phyloP scores from a whole-genome alignment of 2,113 vertebrate genomes.

The Aegotheles bennettii region DNA sequence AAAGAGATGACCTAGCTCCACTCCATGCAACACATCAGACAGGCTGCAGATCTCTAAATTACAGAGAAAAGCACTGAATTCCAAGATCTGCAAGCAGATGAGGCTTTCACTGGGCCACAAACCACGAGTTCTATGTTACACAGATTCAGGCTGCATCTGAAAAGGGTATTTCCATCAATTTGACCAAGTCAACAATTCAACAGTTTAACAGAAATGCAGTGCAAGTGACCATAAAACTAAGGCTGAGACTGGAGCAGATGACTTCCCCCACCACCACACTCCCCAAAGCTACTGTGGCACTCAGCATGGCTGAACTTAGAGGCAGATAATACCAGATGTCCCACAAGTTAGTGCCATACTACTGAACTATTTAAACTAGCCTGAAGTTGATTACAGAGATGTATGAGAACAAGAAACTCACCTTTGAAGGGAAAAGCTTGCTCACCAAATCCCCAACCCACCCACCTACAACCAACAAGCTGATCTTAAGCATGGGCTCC shows the following conservation, averaged over 20 bases:
- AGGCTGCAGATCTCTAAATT: neutral
- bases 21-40: neutral
- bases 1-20: neutral
- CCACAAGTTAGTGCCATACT: neutral
- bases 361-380: neutral
- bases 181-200: neutral
- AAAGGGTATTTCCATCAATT: neutral
- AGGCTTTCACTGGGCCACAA: neutral
- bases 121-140: neutral
- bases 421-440: neutral
- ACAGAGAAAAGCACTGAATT: neutral
- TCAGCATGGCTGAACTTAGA: neutral
- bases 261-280: too few species aligned
- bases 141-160: neutral
- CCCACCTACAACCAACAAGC: rapidly evolving
- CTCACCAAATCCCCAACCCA: neutral
- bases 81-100: neutral
- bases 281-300: neutral
- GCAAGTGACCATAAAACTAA: neutral
- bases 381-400: neutral
- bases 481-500: neutral
- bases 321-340: neutral
- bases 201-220: neutral
- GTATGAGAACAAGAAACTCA: neutral
- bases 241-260: neutral